A percentile compares a stretch with the other conserved stretches of the same genome.
These are phyloP conservation scores for Notothenia rossii DNA, from an alignment of 2,113 vertebrate genomes.

Conservation along the genomic window DNA sequence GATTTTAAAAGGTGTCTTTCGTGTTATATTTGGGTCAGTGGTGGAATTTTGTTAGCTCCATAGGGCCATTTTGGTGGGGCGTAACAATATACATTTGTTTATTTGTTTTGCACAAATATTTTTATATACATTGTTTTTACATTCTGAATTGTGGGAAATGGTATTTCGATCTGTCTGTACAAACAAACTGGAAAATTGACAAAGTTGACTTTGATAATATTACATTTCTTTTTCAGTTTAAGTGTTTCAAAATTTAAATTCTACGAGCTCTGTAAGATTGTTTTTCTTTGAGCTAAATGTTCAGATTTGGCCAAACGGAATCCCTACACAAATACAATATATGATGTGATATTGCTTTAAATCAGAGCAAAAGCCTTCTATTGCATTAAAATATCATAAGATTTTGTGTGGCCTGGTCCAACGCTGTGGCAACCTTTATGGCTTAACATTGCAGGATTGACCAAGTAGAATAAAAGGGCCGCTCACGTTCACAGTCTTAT, in stretches of 20 bases:
- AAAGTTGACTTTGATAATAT: too few relatives aligned
- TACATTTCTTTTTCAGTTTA: not conserved
- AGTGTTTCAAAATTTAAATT: not conserved
- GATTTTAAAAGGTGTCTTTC: too few relatives aligned
- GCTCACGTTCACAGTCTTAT: not conserved
- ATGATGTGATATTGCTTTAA: not conserved
- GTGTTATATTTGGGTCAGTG: too few relatives aligned
- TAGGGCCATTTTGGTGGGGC: too few relatives aligned
- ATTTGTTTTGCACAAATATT: too few relatives aligned
- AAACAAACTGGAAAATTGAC: too few relatives aligned
- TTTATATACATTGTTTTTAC: too few relatives aligned
- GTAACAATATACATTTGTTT: too few relatives aligned
- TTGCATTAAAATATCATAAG: not conserved
- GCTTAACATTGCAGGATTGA: not conserved
- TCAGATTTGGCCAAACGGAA: not conserved
- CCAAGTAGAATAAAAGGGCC: not conserved
- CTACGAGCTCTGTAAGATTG: not conserved
- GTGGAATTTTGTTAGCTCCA: too few relatives aligned
- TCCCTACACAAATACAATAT: not conserved
- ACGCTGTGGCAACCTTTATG: not conserved
- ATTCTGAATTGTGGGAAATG: too few relatives aligned
- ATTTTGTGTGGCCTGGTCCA: not conserved
- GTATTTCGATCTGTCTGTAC: too few relatives aligned
- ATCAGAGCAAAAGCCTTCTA: not conserved
- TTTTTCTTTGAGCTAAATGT: not conserved